These are phyloP conservation scores for Xylophagus ater DNA, from an alignment of 2,888 invertebrate species.

Conservation along the genomic window DNA sequence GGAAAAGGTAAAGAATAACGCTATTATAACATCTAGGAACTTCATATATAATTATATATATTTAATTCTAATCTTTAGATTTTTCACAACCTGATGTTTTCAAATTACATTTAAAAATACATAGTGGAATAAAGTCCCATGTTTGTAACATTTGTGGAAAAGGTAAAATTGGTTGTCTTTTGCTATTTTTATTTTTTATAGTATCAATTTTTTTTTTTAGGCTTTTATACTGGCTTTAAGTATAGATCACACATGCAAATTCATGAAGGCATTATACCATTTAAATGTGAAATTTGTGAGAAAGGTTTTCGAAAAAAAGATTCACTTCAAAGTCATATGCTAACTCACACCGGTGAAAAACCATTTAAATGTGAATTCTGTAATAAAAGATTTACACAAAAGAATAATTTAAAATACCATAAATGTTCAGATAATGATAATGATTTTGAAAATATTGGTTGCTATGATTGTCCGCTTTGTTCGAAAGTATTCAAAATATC, in stretches of 20 bases:
- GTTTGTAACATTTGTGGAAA: conserved; percentile 14
- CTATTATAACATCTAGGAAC: not conserved
- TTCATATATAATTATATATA: not conserved
- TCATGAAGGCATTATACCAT: conserved; percentile 10
- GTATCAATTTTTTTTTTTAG: no score
- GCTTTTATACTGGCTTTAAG: no score
- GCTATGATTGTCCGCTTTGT: conserved; percentile 1
- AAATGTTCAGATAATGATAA: conserved; percentile 4
- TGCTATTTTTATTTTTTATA: no score
- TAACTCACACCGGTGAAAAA: conserved; percentile 15
- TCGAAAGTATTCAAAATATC: not conserved
- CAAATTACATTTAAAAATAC: conserved; percentile 13
- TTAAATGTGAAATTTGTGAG: conserved; percentile 17
- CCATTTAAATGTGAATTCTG: conserved; percentile 11
- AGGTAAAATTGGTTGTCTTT: conserved; percentile 12
- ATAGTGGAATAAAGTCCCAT: conserved; percentile 11
- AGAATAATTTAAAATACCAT: conserved; percentile 1
- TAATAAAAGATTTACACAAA: no score
- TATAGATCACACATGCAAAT: conserved; percentile 14
- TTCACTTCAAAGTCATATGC: conserved; percentile 14
- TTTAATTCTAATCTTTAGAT: conserved; percentile 1
- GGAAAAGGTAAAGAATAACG: conserved; percentile 12
- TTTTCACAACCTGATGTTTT: conserved; percentile 15
- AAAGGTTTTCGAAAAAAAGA: conserved; percentile 15
- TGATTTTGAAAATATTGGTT: not conserved